Evolutionary conservation across 2,888 invertebrate species (phyloP), one percentile per base, ranked within the genome.

Genomic region (Meganola albula): DNA sequence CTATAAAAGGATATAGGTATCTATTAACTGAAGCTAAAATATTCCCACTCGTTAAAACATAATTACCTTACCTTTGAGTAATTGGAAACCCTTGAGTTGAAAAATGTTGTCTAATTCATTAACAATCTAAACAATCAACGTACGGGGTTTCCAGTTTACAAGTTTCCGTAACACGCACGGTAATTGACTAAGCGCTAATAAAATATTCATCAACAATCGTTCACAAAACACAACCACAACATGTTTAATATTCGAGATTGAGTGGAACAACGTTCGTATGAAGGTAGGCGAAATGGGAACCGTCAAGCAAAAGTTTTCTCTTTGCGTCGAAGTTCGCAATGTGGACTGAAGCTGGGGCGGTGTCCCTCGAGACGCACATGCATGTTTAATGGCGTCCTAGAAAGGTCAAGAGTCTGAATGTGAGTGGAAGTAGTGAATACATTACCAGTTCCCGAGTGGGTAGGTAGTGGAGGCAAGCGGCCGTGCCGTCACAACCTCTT

Each of bases 321-420:
- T 80, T 77, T 75, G 72, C 71, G 61, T 55, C 45, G 71, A 76
- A 76, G 72, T 78, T 80, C 76, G 65, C 69, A 68, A 76, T 73
- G 73, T 71, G 73, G 74, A 74, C 71, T 70, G 74, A 70, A 68
- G 65, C 64, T 64, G 69, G 56, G 61, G 68, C 66, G 58, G 61
- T 33, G 46, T 72, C 80, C 71, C 74, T 53, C 50, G 75, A 75
- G 80, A 74, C 64, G 60, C 58, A 65, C 77, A 76, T 83, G 76
- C 82, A 84, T 79, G 74, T 82, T 82, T 84, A 80, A 83, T 83
- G 72, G 70, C 70, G 70, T 74, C 76, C 76, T 79, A 71, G 72
- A 73, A 75, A 83, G 83, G 84, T 84, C 83, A 83, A 79, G 75
- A 76, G 73, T 69, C 66, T 68, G 67, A 68, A 72, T 72, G 68